Percentiles rank a stretch among this genome's conserved stretches.
Conservation (phyloP, 2,113 vertebrate species). For the Carollia perspicillata region DNA sequence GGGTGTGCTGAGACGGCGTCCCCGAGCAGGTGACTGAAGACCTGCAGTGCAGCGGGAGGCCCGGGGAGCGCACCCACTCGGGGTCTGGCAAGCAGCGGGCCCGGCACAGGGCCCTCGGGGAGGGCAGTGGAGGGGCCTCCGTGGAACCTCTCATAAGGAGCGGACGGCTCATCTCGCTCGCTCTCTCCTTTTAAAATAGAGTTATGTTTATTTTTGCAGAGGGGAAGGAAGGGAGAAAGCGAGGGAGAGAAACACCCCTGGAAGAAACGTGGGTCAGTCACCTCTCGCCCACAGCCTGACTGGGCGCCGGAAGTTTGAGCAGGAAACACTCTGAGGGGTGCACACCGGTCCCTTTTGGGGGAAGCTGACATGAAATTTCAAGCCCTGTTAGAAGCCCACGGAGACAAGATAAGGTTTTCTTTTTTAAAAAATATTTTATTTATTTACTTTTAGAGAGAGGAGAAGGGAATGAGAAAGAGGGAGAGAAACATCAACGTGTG, state of each 20-base stretch:
- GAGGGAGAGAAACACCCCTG: neutral
- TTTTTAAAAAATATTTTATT: too few relatives aligned
- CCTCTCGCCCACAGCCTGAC: too few relatives aligned
- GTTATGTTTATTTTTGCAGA: too few relatives aligned
- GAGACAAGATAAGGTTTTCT: neutral
- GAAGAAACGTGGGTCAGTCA: neutral
- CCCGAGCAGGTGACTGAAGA: neutral
- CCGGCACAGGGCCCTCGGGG: neutral
- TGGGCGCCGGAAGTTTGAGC: neutral
- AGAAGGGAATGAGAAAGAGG: too few relatives aligned
- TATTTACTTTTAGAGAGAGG: too few relatives aligned
- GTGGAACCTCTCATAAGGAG: neutral
- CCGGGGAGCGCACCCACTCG: neutral
- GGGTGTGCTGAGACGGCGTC: neutral
- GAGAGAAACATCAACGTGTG: too few relatives aligned
- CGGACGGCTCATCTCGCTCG: neutral
- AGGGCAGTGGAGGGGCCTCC: neutral
- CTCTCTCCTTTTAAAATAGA: too few relatives aligned
- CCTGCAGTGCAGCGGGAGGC: neutral
- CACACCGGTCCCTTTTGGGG: neutral
- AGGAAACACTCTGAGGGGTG: neutral
- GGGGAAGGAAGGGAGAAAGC: neutral
- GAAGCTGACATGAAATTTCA: neutral
- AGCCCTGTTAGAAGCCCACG: neutral
- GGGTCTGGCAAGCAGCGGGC: neutral